Percentiles rank a stretch among this genome's conserved stretches.
These are phyloP conservation scores for Nemurella pictetii DNA, from an alignment of 2,888 invertebrate species.

Conservation along the genomic window DNA sequence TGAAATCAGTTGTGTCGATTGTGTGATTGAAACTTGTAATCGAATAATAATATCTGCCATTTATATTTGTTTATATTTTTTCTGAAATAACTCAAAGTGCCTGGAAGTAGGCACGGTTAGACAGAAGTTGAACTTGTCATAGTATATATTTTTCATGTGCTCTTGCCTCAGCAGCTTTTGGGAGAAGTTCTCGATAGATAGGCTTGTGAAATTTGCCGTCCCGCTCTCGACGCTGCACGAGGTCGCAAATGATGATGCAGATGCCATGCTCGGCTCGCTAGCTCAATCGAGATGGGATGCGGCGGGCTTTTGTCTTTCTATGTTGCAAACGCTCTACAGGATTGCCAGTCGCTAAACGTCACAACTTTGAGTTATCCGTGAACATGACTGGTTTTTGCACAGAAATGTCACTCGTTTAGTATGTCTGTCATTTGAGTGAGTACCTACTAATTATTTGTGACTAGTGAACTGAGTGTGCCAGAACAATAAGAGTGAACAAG, in stretches of 20 bases:
- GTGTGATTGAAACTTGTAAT: not conserved
- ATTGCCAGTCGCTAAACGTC: not conserved
- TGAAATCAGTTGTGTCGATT: not conserved
- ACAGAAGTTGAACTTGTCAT: not conserved
- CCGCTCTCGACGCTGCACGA: not conserved
- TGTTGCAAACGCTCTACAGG: not conserved
- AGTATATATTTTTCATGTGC: not conserved
- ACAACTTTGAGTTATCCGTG: not conserved
- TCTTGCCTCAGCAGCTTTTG: not conserved
- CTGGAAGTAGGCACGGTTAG: not conserved
- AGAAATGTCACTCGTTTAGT: not conserved
- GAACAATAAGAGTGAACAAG: not conserved
- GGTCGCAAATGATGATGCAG: not conserved
- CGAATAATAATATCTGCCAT: not conserved
- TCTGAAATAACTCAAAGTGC: not conserved
- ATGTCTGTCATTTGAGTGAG: not conserved
- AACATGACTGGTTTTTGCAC: not conserved
- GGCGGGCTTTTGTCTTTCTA: not conserved
- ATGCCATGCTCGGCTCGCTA: not conserved
- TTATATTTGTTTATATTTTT: not conserved
- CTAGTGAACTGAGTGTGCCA: not conserved
- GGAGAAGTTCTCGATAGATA: not conserved
- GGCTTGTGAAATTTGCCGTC: not conserved
- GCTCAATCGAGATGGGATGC: not conserved
- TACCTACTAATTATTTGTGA: not conserved